Evolutionary conservation across 2,797 vertebrate species (phyloP), one percentile per base, ranked within the genome.

Genomic region (Salmo trutta): DNA sequence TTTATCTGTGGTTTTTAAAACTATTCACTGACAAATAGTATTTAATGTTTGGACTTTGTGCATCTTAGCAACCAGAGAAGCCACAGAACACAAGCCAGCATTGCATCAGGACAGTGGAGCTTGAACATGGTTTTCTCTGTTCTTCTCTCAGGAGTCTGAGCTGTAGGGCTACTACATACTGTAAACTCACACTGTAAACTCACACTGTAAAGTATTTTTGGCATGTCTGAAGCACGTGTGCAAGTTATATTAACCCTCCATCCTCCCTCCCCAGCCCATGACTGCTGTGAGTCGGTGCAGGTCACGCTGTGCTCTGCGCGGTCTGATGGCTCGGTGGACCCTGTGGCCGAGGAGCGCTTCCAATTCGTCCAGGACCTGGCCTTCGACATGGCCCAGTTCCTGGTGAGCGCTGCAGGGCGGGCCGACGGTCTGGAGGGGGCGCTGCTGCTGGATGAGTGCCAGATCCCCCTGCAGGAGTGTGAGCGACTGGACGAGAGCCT

Each of bases 231-330:
- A 5, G 65, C 4, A 33, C 3, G 29, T 31, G 65, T 67, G 27
- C 56, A 8, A 17, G 24, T 54, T n/a, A 41, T 10, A 17, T 65
- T 12, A 21, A 52, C 52, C 7, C 5, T 5, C 12, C 52, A 4
- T 6, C 8, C 5, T 73, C 71, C 10, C 51, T 72, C 70, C 80
- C 15, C 82, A 98, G 97, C 95, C 74, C 97, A 98, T 16, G 92
- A 96, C 87, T 93, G 95, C 84, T 96, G 96, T 31, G 97, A 98
- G 91, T 94, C 93, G 0, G 96, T 98, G 80, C 93, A 91, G 83
- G 96, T 98, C 81, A 94, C 91, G 0, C 91, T 98, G 17, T 98
- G 95, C 85, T 93, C 94, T 27, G 93, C 94, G 67, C 94, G 86
- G 70, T 92, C 94, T 29, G 95, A 94, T 10, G 93, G 91, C n/a